These are phyloP conservation scores for Dolichopus griseipennis DNA, from an alignment of 2,888 invertebrate species.

Conservation along the genomic window DNA sequence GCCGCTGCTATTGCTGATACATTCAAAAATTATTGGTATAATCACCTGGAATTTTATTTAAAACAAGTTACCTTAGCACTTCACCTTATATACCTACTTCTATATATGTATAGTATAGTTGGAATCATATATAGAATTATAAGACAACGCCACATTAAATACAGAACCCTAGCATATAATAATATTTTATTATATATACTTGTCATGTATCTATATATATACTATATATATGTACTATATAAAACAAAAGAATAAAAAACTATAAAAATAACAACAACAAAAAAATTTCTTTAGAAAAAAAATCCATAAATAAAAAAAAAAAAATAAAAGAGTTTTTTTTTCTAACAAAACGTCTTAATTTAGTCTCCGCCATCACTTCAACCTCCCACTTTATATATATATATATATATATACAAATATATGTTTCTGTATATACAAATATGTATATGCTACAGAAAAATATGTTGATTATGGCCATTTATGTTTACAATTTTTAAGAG, in stretches of 20 bases:
- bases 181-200: not conserved
- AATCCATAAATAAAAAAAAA: not conserved
- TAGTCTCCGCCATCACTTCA: conserved; percentile 4
- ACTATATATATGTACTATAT: not conserved
- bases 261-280: too few relatives aligned
- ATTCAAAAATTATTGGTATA: not conserved
- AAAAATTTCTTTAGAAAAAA: not conserved
- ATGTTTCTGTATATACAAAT: not conserved
- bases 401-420: not conserved
- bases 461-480: not conserved
- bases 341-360: conserved; percentile 6
- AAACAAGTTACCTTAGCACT: conserved; percentile 1
- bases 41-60: not conserved
- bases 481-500: not conserved
- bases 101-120: not conserved
- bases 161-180: not conserved
- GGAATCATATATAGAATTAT: not conserved
- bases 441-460: not conserved
- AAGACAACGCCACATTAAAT: not conserved
- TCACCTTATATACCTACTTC: not conserved
- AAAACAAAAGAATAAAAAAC: too few relatives aligned
- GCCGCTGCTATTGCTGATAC: too few relatives aligned
- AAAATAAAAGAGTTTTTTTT: not conserved
- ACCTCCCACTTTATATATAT: not conserved
- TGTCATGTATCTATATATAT: not conserved